Evolutionary conservation across 2,888 invertebrate species (phyloP).

Genomic region (Alentia gelatinosa): DNA sequence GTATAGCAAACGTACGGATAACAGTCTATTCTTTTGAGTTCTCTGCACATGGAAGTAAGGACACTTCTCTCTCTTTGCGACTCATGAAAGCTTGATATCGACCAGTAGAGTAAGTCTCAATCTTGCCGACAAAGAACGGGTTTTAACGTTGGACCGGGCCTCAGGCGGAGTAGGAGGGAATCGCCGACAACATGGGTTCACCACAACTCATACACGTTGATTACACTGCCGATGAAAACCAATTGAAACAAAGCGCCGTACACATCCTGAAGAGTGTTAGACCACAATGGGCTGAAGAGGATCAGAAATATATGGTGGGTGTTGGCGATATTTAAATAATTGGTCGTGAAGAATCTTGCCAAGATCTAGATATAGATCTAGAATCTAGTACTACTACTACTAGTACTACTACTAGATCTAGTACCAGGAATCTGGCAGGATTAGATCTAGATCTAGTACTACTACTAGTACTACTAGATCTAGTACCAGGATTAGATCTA

Average conservation of each 20-base stretch:
- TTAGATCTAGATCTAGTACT: not conserved
- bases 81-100: too few relatives aligned
- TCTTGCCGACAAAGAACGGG: too few relatives aligned
- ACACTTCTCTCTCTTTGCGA: too few relatives aligned
- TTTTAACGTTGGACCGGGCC: too few relatives aligned
- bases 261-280: not conserved
- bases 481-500: not conserved
- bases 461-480: not conserved
- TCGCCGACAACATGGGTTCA: too few relatives aligned
- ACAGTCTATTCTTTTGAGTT: too few relatives aligned
- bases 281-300: conserved; percentile 6
- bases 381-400: not conserved
- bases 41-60: too few relatives aligned
- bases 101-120: too few relatives aligned
- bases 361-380: not conserved
- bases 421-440: not conserved
- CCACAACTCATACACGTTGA: not conserved
- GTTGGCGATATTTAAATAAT: too few relatives aligned
- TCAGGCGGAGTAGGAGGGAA: too few relatives aligned
- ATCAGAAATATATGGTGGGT: conserved; percentile 19
- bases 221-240: not conserved
- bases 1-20: too few relatives aligned
- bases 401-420: not conserved
- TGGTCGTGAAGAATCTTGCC: too few relatives aligned
- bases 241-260: not conserved